Evolutionary conservation across 2,113 vertebrate species (phyloP).

Genomic region (Osmerus mordax): DNA sequence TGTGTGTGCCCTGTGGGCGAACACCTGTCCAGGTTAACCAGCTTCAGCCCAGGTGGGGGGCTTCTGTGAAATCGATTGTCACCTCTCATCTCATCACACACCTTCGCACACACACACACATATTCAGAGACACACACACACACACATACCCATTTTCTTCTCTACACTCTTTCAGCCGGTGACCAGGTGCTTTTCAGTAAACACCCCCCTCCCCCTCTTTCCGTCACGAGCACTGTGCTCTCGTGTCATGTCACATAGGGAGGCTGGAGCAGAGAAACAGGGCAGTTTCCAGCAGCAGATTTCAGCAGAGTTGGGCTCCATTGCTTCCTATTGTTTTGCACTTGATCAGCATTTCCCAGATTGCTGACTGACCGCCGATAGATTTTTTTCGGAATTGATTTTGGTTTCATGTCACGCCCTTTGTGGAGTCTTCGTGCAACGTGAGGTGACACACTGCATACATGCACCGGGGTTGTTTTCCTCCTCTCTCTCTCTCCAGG

Average conservation of each 20-base stretch:
- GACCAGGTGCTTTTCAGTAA: not conserved
- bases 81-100: not conserved
- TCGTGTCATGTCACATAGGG: not conserved
- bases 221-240: not conserved
- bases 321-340: too few species aligned
- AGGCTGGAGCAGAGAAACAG: not conserved
- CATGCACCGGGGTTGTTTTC: too few species aligned
- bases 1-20: not conserved
- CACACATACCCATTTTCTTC: not conserved
- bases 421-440: too few species aligned
- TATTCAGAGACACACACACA: not conserved
- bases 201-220: not conserved
- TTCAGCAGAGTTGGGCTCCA: too few species aligned
- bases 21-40: slow-evolving; percentile 3
- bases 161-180: slow-evolving; percentile 1
- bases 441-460: too few species aligned
- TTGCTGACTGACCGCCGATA: too few species aligned
- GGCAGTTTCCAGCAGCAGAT: not conserved
- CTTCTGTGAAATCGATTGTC: not conserved
- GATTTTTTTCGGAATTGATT: too few species aligned
- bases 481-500: too few species aligned
- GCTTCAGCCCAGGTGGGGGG: not conserved
- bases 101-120: not conserved
- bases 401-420: too few species aligned
- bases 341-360: too few species aligned